These are phyloP conservation scores for Oncorhynchus mykiss DNA, from an alignment of 2,113 vertebrate genomes.

Conservation along the genomic window DNA sequence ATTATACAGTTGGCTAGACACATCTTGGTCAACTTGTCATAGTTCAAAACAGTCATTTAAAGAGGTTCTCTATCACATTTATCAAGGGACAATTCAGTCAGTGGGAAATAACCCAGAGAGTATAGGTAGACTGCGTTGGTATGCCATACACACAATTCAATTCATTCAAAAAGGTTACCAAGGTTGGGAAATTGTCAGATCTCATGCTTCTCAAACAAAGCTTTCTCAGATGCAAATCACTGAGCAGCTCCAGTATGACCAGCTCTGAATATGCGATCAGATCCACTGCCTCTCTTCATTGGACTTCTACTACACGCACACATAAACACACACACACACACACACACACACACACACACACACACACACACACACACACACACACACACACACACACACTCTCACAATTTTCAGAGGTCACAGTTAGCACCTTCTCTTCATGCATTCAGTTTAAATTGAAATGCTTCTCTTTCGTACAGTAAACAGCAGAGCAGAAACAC, in stretches of 20 bases:
- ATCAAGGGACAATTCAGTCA: background rate
- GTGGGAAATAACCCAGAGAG: constrained; percentile 1
- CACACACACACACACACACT: background rate
- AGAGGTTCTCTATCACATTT: background rate
- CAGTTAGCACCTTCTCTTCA: background rate
- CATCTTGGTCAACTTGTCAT: background rate
- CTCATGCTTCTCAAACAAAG: constrained; percentile 18
- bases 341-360: background rate
- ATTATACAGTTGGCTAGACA: background rate
- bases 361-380: background rate
- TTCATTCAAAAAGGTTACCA: constrained; percentile 16
- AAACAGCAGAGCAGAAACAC: background rate
- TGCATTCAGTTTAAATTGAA: background rate
- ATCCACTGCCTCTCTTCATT: background rate
- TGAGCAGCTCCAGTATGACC: background rate
- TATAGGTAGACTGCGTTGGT: constrained; percentile 13
- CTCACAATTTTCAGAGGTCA: background rate
- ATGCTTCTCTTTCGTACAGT: background rate
- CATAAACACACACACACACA: background rate
- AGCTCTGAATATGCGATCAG: background rate
- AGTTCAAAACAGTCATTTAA: no score
- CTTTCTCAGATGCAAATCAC: constrained; percentile 26
- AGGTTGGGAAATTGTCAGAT: constrained; percentile 26
- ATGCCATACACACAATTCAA: constrained; percentile 15
- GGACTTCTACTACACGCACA: background rate